Conservation (phyloP, 1,140 invertebrate genomes). For the Drosophila carrolli region DNA sequence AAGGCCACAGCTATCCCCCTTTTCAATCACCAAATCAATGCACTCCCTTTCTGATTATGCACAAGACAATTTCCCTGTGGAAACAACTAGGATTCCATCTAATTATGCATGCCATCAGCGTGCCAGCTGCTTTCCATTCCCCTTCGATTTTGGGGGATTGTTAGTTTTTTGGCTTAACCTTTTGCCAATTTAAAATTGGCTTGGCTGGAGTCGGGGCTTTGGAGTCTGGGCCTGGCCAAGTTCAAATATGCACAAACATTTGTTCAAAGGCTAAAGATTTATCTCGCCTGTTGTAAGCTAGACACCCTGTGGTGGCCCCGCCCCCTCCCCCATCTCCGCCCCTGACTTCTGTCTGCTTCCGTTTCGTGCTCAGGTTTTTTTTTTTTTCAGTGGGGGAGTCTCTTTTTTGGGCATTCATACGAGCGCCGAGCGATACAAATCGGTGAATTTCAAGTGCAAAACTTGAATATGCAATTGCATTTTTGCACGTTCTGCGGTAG, state of each 20-base stretch:
- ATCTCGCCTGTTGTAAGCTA: constrained; percentile 68
- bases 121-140: constrained; percentile 27
- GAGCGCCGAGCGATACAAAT: constrained; percentile 71
- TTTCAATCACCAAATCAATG: constrained; percentile 54
- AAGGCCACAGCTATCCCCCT: constrained; percentile 7
- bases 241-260: constrained; percentile 83
- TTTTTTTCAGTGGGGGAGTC: constrained; percentile 4
- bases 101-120: constrained; percentile 74
- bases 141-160: constrained; percentile 32
- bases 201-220: constrained; percentile 24
- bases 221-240: constrained; percentile 49
- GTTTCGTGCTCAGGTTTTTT: constrained; percentile 48
- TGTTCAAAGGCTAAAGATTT: constrained; percentile 81
- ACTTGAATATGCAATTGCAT: constrained; percentile 80
- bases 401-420: constrained; percentile 67
- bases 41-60: constrained; percentile 43
- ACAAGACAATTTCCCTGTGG: constrained; percentile 57
- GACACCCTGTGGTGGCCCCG: constrained; percentile 72
- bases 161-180: constrained; percentile 80
- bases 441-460: constrained; percentile 80
- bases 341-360: constrained; percentile 55
- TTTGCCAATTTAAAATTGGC: constrained; percentile 81
- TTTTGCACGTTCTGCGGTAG: constrained; percentile 52
- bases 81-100: constrained; percentile 48
- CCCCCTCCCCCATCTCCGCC: constrained; percentile 4